Evolutionary conservation across 53 echinoderm and acorn worm species (phyloP), one percentile per base, ranked within the genome.

Genomic region (Paracentrotus lividus): DNA sequence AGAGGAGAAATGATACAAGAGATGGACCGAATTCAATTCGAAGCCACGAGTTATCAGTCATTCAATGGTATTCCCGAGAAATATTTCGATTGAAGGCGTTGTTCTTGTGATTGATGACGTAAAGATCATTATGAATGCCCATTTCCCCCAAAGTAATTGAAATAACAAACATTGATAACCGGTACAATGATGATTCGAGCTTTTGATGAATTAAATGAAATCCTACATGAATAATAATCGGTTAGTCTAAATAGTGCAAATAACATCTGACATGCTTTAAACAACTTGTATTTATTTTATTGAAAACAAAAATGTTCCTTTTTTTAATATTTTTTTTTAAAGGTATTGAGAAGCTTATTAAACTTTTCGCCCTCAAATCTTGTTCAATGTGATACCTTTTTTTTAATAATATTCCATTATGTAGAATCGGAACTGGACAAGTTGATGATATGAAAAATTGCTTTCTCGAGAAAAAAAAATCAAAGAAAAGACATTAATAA

Each of bases 1-100:
- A 72, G 72, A 72, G 72, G 40, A 32, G 40, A 38, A 72, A 72
- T 72, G 40, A 40, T 72, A 18, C 72, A 72, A 72, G 72, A 40
- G 40, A 72, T 40, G 36, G 72, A 72, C 21, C 36, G 72, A 72
- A 72, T 40, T 72, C 72, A 40, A 20, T 36, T 16, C 72, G 18
- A 40, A 38, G 40, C 16, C 72, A 69, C 36, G 69, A 69, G 38
- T 38, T 69, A 38, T 5, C n/a, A 72, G 67, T 8, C 2, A 64
- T 64, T 64, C 18, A 31, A 29, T 31, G 31, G 8, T 72, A 40
- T 14, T 20, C 5, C 4, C 18, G 20, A 64, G 72, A 72, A 40
- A 38, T 26, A 6, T 18, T n/a, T n/a, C n/a, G n/a, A n/a, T n/a
- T n/a, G 9, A 72, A 72, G 72, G 36, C 72, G 18, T 57, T 57